Evolutionary conservation across 2,888 invertebrate genomes (phyloP), one percentile per base, ranked within the genome.

Genomic region (Sepiola atlantica): DNA sequence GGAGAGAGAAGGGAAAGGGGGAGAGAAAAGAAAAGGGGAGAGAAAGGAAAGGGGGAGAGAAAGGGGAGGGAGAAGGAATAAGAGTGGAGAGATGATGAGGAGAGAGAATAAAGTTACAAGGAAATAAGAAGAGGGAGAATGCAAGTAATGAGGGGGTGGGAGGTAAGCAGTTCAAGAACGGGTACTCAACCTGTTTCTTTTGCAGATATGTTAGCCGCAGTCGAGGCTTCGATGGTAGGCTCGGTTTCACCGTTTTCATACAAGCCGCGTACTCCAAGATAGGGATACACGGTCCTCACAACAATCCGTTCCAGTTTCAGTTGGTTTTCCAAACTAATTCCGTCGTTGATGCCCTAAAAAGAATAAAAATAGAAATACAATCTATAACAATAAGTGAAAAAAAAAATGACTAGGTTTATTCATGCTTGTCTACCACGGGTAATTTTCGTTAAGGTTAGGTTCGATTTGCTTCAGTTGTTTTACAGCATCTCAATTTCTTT

Each of bases 251-350:
- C 92, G 14, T 97, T 97, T 94, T 96, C 95, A 94, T 97, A 97
- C 35, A 97, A 94, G 35, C 97, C 97, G 93, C 96, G 95, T 94
- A 96, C 96, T 12, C 97, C 97, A 20, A 97, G 95, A 95, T 96
- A 97, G 93, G 97, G 97, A 90, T 95, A 95, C 20, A 97, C 95
- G 61, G 97, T 96, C 94, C 95, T 95, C n/a, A 97, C 97, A 45
- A 97, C 96, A 55, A 97, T 94, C 93, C 95, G 96, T 95, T 97
- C 97, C n/a, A 97, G 94, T 90, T 96, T 95, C 32, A 97, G 95
- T 94, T 96, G 96, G 94, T 97, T 96, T 93, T 97, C 96, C 35
- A 97, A 96, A 90, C 97, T 97, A 93, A 95, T 95, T 14, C 95
- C 95, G 94, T 97, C 97, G 55, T 96, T 96, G 14, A 97, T 96